Percentiles rank a stretch among this genome's conserved stretches.
These are phyloP conservation scores for Drosophila carrolli DNA, from an alignment of 1,140 invertebrate genomes.

Conservation along the genomic window DNA sequence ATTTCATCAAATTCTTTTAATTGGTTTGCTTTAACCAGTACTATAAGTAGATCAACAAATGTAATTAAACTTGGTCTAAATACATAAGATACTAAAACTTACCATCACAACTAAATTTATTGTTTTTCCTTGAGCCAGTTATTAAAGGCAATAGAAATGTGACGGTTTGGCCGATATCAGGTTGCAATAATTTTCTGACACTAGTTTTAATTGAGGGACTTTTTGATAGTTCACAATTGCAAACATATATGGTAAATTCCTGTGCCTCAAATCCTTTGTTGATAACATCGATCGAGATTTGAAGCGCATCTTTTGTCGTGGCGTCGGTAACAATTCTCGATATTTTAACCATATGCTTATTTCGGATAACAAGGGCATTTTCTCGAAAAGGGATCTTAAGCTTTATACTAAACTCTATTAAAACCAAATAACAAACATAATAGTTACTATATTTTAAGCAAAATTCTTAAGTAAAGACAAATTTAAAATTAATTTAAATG, in stretches of 20 bases:
- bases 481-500: too few relatives aligned
- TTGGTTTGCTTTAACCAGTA: constrained; percentile 26
- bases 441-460: too few relatives aligned
- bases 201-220: constrained; percentile 9
- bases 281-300: constrained; percentile 61
- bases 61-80: accelerated
- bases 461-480: not conserved
- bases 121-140: constrained; percentile 35
- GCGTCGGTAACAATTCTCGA: constrained; percentile 63
- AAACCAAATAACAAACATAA: not conserved
- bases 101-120: constrained; percentile 58
- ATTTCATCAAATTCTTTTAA: not conserved
- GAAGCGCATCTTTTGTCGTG: constrained; percentile 66
- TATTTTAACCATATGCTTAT: constrained; percentile 47
- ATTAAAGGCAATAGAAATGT: constrained; percentile 55
- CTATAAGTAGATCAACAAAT: constrained; percentile 1
- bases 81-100: not conserved
- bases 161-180: constrained; percentile 52
- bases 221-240: constrained; percentile 39
- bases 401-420: constrained; percentile 52
- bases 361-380: constrained; percentile 21
- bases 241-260: constrained; percentile 48
- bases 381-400: constrained; percentile 63
- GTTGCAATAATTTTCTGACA: constrained; percentile 30
- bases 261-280: constrained; percentile 55